phyloP scores from a whole-genome alignment of 2,797 vertebrate species.

The Streptopelia turtur region DNA sequence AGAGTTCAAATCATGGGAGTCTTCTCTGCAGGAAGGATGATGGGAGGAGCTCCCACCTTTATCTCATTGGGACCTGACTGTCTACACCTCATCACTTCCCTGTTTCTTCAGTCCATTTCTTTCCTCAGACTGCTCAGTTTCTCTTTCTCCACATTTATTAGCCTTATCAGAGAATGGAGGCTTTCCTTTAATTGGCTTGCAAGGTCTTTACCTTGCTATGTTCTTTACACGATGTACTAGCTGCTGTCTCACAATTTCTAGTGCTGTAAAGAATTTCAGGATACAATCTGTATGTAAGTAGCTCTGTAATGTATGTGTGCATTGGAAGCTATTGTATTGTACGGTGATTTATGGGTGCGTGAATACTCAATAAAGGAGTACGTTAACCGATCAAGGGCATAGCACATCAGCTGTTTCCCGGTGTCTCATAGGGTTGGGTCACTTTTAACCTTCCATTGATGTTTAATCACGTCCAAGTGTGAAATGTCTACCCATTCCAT shows the following conservation, averaged over 20 bases:
- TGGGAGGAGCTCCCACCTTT: background rate
- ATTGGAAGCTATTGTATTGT: constrained; percentile 52
- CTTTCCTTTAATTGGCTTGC: constrained; percentile 40
- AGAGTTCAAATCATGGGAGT: background rate
- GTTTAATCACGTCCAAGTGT: constrained; percentile 21
- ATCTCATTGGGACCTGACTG: background rate
- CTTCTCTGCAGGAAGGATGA: background rate
- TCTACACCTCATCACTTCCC: background rate
- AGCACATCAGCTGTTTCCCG: constrained; percentile 27
- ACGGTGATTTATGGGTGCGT: constrained; percentile 60
- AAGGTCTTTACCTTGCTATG: constrained; percentile 37
- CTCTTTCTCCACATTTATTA: background rate
- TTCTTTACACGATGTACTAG: constrained; percentile 31
- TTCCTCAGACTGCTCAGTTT: background rate
- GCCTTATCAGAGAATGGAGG: constrained; percentile 7
- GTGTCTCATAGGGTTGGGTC: constrained; percentile 26
- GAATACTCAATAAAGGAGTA: constrained; percentile 56
- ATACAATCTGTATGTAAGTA: constrained; percentile 56
- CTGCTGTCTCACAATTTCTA: constrained; percentile 41
- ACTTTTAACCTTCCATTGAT: constrained; percentile 53
- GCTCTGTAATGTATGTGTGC: constrained; percentile 39
- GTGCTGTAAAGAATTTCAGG: constrained; percentile 49
- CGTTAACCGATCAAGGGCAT: constrained; percentile 24
- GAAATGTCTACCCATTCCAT: background rate
- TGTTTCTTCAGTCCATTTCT: background rate